Evolutionary conservation across 2,797 vertebrate genomes (phyloP), one percentile per base, ranked within the genome.

Genomic region (Onychomys arenicola): DNA sequence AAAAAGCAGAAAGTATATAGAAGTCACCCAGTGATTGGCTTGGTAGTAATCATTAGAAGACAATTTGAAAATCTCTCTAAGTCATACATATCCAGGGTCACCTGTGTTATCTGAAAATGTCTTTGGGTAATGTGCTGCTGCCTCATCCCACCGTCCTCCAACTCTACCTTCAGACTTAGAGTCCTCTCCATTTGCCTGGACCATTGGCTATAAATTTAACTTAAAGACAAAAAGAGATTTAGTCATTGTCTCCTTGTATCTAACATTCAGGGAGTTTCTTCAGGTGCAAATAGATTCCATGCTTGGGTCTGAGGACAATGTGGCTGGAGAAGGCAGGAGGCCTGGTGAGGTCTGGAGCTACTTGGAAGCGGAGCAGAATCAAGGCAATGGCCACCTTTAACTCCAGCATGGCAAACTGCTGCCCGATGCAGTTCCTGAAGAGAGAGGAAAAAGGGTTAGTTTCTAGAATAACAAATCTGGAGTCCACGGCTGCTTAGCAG

Each of bases 391-490:
- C 98, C 90, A 99, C 99, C 97, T 99, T 99, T 96, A 99, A 93
- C 98, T 99, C 99, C 0, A 98, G 99, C 99, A 99, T 99, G 96
- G 99, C 99, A 89, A 99, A 99, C 93, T 98, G 99, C 98, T 99
- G 99, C 88, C 99, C 99, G 0, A 99, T 99, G 98, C 99, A 99
- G 98, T 99, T 99, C 98, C 99, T 99, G 97, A 2, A 97, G 84
- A 9, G 1, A 3, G 21, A 29, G 57, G 94, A 59, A 37, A 46
- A 82, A 55, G 75, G 29, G 34, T 81, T 61, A 59, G 34, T 55
- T 88, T 27, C n/a, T 90, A 63, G 91, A 40, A 59, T 40, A 85
- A 75, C 23, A 78, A 85, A 25, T 61, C 65, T 90, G 37, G 75
- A 34, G 37, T 16, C 80, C 59, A 89, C 10, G 27, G 52, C n/a